Conservation (phyloP, 64 coral and sea anemone genomes). For the Porites australiensis region DNA sequence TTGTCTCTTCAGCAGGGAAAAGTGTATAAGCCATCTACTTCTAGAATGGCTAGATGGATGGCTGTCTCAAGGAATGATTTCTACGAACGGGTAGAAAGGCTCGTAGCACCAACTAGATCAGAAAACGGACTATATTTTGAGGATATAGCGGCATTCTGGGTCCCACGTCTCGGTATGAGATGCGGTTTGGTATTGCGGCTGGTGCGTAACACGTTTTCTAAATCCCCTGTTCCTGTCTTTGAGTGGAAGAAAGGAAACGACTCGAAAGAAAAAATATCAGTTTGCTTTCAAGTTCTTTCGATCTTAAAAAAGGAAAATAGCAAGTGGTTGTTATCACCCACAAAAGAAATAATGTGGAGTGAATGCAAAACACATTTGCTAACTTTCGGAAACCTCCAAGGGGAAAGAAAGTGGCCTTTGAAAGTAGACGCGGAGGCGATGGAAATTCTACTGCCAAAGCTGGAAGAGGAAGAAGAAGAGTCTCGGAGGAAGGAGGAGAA, state of each 20-base stretch:
- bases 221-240: too few relatives aligned
- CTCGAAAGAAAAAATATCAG: too few relatives aligned
- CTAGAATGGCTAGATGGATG: conserved; percentile 45
- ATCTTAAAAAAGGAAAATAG: neutral
- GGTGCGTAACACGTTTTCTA: too few relatives aligned
- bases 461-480: neutral
- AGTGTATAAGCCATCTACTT: conserved; percentile 30
- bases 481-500: neutral
- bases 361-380: conserved; percentile 4
- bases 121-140: neutral
- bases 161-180: neutral
- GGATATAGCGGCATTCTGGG: conserved; percentile 28
- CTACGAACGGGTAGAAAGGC: conserved; percentile 23
- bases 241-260: too few relatives aligned
- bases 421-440: neutral
- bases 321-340: neutral
- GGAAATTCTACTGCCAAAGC: neutral
- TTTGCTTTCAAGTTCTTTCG: too few relatives aligned
- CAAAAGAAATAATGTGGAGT: conserved; percentile 14
- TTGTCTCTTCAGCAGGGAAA: conserved; percentile 53
- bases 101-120: neutral
- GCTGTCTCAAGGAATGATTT: too few relatives aligned
- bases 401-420: neutral
- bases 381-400: neutral
- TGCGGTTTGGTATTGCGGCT: neutral